phyloP scores from a whole-genome alignment of 2,888 invertebrate species.

The Cheilosia vulpina region DNA sequence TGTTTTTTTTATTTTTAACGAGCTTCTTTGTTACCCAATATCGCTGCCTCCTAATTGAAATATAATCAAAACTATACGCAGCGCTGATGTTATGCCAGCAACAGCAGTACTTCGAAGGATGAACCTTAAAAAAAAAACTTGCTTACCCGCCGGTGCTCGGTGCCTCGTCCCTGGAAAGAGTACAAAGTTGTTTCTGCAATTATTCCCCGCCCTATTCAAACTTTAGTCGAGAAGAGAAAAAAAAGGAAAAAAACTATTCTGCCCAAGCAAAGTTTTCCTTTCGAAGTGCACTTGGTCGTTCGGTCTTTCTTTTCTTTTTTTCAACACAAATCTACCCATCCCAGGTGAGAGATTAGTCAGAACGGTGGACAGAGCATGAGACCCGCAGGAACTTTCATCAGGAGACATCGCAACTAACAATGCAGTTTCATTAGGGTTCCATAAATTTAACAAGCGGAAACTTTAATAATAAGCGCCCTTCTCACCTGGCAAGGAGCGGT shows the following conservation, averaged over 20 bases:
- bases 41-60: not conserved
- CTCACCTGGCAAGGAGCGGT: not conserved
- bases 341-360: conserved; percentile 22
- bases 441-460: conserved; percentile 45
- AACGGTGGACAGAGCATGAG: not conserved
- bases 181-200: conserved; percentile 10
- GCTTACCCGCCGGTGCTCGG: not conserved
- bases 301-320: not conserved
- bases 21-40: not conserved
- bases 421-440: conserved; percentile 52
- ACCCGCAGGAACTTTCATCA: conserved; percentile 17
- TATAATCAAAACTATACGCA: conserved; percentile 14
- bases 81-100: not conserved
- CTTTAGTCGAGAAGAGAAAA: no score
- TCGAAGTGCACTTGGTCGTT: conserved; percentile 1
- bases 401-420: conserved; percentile 22
- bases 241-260: not conserved
- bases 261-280: conserved; percentile 21
- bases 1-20: no score
- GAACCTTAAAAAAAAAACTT: conserved; percentile 5
- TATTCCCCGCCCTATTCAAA: not conserved
- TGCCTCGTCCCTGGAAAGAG: not conserved
- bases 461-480: conserved; percentile 55
- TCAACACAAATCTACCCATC: conserved; percentile 17
- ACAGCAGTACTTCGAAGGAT: not conserved